phyloP scores from a whole-genome alignment of 2,797 vertebrate genomes.

The Adrianichthys oophorus region DNA sequence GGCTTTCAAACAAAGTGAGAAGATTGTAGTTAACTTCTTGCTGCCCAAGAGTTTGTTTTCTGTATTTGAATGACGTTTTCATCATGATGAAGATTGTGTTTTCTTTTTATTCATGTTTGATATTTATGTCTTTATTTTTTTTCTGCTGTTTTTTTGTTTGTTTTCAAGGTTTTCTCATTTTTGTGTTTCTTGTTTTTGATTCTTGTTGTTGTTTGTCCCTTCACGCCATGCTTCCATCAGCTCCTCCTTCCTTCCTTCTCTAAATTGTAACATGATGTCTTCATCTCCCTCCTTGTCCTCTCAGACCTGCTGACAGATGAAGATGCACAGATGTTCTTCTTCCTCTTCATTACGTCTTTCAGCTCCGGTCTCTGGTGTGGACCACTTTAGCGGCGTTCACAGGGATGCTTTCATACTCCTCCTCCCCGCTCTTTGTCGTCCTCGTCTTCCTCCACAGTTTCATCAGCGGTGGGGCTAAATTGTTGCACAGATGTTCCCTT shows the following conservation, averaged over 20 bases:
- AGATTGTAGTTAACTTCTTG: too few species aligned
- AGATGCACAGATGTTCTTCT: conserved; percentile 35
- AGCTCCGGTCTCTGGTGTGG: conserved; percentile 13
- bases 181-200: not conserved
- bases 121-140: not conserved
- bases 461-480: conserved; percentile 22
- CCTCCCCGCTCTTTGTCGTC: conserved; percentile 24
- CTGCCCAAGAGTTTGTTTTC: too few species aligned
- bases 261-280: conserved; percentile 3
- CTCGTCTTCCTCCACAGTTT: conserved; percentile 25
- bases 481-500: conserved; percentile 25
- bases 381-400: conserved; percentile 13
- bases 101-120: not conserved
- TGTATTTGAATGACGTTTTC: too few species aligned
- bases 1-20: too few species aligned
- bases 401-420: conserved; percentile 1
- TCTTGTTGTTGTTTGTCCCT: too few species aligned
- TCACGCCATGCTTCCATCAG: too few species aligned
- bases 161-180: not conserved
- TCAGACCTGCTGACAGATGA: conserved; percentile 16
- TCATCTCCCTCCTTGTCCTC: conserved; percentile 4
- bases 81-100: too few species aligned
- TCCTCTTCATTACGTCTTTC: conserved; percentile 31
- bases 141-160: not conserved
- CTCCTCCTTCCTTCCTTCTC: not conserved